Evolutionary conservation across 2,888 invertebrate genomes (phyloP), one percentile per base, ranked within the genome.

Genomic region (Aplocera efformata): DNA sequence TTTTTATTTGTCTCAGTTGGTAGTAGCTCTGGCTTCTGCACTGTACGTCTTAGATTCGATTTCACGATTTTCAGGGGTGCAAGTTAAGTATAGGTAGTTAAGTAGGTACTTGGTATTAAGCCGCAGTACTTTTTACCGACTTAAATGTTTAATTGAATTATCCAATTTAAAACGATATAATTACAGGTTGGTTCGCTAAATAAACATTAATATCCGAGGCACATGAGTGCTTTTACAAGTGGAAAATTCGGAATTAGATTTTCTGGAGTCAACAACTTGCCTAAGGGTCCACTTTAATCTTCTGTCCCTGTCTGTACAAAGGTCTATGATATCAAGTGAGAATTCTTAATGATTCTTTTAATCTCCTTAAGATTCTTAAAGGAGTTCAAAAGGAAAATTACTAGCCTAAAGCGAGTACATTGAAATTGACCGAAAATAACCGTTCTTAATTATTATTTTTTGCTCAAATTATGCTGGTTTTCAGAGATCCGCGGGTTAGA

Each of bases 271-370:
- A 48, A 49, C 42, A 42, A 40, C 47, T 28, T 34, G 72, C 83
- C 75, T 44, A 37, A 11, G 75, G 85, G 69, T 54, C 37, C 42
- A 53, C 81, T 85, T 83, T 84, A 79, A 84, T 82, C 81, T 75
- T 50, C 57, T 83, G 85, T 85, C 83, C 74, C 70, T 57, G 60
- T 56, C 2, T 5, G 54, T 55, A 42, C 59, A 60, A 61, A 56
- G 43, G 43, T 46, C 45, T 50, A 5, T 5, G 13, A 17, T 17
- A 59, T 64, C 58, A 65, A 81, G 75, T 82, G 72, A 71, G 86
- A 84, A 86, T 86, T 68, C 62, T 64, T 83, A 84, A 86, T 85
- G 79, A 80, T 78, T 79, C 72, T 76, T 78, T 77, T 83, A 84
- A 86, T 85, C 85, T 85, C 65, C 59, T 79, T 77, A 79, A 74